Evolutionary conservation across 2,797 vertebrate genomes (phyloP).

Genomic region (Babyrousa celebensis): DNA sequence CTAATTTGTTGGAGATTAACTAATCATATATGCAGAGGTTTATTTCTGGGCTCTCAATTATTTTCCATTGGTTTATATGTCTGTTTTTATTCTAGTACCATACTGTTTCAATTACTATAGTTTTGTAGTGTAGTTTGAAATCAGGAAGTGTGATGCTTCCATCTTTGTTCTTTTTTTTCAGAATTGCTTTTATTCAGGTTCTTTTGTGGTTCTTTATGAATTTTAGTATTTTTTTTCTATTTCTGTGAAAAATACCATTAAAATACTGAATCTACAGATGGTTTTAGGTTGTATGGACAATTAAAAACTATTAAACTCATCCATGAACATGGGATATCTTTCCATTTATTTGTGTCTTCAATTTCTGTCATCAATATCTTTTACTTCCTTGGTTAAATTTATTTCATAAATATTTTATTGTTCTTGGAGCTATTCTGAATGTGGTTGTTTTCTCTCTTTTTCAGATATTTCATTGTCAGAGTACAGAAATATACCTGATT

Average conservation of each 20-base stretch:
- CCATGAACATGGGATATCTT: not conserved
- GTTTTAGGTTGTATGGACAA: not conserved
- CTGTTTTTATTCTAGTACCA: not conserved
- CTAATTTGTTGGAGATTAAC: not conserved
- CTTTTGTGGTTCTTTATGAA: not conserved
- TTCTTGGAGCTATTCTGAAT: not conserved
- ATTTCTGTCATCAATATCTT: not conserved
- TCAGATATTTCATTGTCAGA: not conserved
- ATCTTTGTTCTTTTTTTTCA: not conserved
- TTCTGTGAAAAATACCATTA: slow-evolving; percentile 3
- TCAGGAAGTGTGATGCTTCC: not conserved
- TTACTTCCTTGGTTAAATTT: not conserved
- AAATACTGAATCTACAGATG: not conserved
- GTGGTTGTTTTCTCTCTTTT: not conserved
- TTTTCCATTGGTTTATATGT: not conserved
- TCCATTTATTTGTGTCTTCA: slow-evolving; percentile 1
- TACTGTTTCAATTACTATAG: not conserved
- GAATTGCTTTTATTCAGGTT: not conserved
- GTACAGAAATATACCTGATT: not conserved
- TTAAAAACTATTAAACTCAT: slow-evolving; percentile 8
- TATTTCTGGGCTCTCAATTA: not conserved
- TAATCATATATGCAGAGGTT: not conserved
- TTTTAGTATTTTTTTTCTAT: not conserved
- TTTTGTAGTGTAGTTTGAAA: slow-evolving; percentile 38
- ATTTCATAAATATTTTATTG: slow-evolving; percentile 9